Conservation (phyloP, 35 echinoderm and acorn worm genomes). For the Hemicentrotus pulcherrimus region DNA sequence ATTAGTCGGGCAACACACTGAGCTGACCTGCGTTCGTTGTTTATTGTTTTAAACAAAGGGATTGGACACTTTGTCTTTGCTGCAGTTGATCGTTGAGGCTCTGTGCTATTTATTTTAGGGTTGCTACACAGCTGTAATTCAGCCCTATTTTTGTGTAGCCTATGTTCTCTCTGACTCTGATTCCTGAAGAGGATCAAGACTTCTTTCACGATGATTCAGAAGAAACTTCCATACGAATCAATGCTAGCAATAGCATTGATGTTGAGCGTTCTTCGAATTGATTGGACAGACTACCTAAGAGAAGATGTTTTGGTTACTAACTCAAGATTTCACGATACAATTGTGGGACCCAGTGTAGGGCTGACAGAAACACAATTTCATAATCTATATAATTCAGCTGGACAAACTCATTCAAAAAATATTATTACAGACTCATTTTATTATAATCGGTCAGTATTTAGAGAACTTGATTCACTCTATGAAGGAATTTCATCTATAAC, state of each 20-base stretch:
- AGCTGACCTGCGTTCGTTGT: background rate
- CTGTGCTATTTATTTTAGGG: background rate
- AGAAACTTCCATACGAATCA: constrained; percentile 56
- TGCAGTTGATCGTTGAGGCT: background rate
- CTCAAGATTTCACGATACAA: constrained; percentile 78
- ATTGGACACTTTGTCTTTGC: background rate
- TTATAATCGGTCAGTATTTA: constrained; percentile 62
- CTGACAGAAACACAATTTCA: constrained; percentile 93
- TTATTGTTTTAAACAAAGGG: background rate
- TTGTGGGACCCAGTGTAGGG: constrained; percentile 83
- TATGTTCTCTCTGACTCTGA: background rate
- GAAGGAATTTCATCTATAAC: constrained; percentile 52
- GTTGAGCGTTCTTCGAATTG: constrained; percentile 55
- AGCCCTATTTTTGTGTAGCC: background rate
- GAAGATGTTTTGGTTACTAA: background rate
- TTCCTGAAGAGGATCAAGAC: background rate
- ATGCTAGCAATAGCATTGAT: constrained; percentile 56
- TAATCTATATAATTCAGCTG: constrained; percentile 76
- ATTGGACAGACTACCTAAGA: constrained; percentile 53
- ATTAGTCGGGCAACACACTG: background rate
- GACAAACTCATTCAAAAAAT: constrained; percentile 73
- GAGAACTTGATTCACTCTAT: constrained; percentile 70
- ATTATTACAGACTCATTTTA: constrained; percentile 59
- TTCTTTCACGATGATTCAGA: constrained; percentile 46
- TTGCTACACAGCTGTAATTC: background rate